phyloP scores from a whole-genome alignment of 2,113 vertebrate species.

The Platycercus adscitus region DNA sequence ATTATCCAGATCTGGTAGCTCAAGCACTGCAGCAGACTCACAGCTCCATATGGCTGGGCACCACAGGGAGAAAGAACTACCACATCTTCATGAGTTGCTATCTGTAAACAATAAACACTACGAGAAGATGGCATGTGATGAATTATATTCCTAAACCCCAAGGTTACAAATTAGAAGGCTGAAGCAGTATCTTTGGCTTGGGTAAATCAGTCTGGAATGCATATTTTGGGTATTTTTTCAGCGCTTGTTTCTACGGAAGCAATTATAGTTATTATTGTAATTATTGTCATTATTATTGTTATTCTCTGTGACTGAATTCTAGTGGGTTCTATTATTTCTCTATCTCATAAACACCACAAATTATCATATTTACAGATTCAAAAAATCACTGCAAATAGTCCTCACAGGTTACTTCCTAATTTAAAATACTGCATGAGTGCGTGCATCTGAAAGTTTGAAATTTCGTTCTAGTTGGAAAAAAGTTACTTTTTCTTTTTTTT shows the following conservation, averaged over 20 bases:
- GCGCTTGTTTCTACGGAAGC: not conserved
- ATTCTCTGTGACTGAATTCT: not conserved
- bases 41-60: not conserved
- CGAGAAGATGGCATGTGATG: not conserved
- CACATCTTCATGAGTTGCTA: not conserved
- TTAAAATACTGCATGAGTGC: not conserved
- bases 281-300: not conserved
- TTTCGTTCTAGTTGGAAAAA: not conserved
- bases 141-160: not conserved
- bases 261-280: not conserved
- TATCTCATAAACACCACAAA: not conserved
- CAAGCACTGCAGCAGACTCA: not conserved
- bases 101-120: not conserved
- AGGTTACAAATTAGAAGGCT: not conserved
- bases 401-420: not conserved
- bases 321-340: not conserved
- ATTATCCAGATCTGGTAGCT: not conserved
- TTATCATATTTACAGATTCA: not conserved
- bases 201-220: not conserved
- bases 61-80: not conserved
- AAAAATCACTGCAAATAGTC: not conserved
- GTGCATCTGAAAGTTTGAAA: not conserved
- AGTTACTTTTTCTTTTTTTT: not conserved
- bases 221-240: not conserved
- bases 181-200: not conserved